phyloP scores from a whole-genome alignment of 2,888 invertebrate genomes.

The Drosophila buzzatii region DNA sequence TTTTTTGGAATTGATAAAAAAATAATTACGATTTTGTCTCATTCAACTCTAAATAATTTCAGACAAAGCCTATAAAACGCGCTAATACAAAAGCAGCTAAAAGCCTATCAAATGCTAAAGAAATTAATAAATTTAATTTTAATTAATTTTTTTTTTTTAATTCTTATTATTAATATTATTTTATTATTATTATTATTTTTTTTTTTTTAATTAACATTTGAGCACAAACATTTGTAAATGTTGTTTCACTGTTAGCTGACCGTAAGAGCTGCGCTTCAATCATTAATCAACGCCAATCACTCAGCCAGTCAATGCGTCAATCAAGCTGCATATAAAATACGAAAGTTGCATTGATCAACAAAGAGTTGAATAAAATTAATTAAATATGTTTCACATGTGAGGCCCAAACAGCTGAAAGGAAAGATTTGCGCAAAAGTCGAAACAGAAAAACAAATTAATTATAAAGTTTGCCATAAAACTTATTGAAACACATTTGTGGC shows the following conservation, averaged over 20 bases:
- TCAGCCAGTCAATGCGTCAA: not conserved
- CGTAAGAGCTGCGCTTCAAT: not conserved
- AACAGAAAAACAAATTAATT: constrained; percentile 3
- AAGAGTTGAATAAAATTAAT: constrained; percentile 7
- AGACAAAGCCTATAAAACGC: too few species aligned
- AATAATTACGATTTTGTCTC: too few species aligned
- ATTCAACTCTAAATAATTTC: too few species aligned
- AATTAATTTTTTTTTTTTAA: too few species aligned
- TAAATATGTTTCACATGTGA: constrained; percentile 4
- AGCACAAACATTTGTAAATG: not conserved
- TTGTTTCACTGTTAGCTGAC: not conserved
- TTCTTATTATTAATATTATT: too few species aligned
- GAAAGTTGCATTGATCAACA: not conserved
- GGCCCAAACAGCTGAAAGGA: not conserved
- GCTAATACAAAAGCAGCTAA: too few species aligned
- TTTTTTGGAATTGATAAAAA: too few species aligned
- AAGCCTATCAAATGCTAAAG: too few species aligned
- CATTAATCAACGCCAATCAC: not conserved
- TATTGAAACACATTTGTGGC: constrained; percentile 9
- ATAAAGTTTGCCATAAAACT: constrained; percentile 6
- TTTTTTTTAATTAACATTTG: not conserved
- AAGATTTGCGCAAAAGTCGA: not conserved
- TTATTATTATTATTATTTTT: too few species aligned
- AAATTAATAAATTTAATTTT: too few species aligned
- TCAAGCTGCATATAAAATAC: not conserved